phyloP scores from a whole-genome alignment of 1,140 invertebrate genomes.

The Panagrolaimus sp. region DNA sequence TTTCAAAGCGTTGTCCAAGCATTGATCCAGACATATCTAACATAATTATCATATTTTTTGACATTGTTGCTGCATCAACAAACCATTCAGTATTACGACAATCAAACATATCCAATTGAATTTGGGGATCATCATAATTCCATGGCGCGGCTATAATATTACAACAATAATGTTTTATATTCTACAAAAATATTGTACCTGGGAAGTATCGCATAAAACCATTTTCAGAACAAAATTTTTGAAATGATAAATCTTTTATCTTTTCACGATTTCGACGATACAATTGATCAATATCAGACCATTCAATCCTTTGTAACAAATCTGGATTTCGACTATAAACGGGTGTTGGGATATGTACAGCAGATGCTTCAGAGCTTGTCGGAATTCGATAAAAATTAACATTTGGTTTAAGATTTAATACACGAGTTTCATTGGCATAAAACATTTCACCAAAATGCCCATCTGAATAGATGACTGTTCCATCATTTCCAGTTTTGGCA shows the following conservation, averaged over 20 bases:
- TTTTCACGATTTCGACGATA: conserved; percentile 53
- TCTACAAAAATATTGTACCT: conserved; percentile 19
- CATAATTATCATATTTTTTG: conserved; percentile 91
- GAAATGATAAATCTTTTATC: conserved; percentile 54
- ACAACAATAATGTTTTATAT: conserved; percentile 2
- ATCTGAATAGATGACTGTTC: conserved; percentile 31
- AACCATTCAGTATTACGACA: conserved; percentile 63
- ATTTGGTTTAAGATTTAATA: conserved; percentile 40
- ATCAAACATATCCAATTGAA: conserved; percentile 53
- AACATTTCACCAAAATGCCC: conserved; percentile 23
- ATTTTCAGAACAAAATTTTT: conserved; percentile 55
- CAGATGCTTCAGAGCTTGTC: conserved; percentile 52
- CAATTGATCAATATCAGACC: conserved; percentile 56
- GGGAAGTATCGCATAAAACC: conserved; percentile 58
- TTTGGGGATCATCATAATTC: conserved; percentile 46
- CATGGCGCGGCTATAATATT: conserved; percentile 53
- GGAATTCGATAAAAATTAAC: conserved; percentile 54
- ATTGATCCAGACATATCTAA: conserved; percentile 94
- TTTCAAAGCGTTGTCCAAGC: conserved; percentile 82
- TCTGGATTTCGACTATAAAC: conserved; percentile 56
- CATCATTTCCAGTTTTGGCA: conserved; percentile 44
- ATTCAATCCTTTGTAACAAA: conserved; percentile 49
- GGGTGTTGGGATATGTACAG: conserved; percentile 56
- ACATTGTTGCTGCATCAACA: conserved; percentile 90
- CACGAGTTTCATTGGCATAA: conserved; percentile 36